phyloP scores from a whole-genome alignment of 2,113 vertebrate genomes.

The Papio anubis region DNA sequence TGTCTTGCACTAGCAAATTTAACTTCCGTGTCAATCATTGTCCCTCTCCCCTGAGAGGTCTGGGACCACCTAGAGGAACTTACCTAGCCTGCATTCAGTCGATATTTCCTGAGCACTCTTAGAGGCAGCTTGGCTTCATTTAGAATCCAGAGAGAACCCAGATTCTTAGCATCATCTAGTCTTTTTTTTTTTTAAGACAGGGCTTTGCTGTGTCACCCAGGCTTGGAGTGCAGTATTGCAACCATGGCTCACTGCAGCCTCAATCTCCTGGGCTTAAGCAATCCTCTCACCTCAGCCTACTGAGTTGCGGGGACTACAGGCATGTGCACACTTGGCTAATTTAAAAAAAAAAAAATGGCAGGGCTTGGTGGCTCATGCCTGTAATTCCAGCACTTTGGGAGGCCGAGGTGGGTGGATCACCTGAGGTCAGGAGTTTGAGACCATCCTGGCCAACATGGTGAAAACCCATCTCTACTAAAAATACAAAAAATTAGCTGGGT shows the following conservation, averaged over 20 bases:
- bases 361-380: neutral
- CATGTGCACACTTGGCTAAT: neutral
- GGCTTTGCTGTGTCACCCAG: too few relatives aligned
- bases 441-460: neutral
- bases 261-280: neutral
- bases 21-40: neutral
- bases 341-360: too few relatives aligned
- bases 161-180: neutral
- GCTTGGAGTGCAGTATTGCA: too few relatives aligned
- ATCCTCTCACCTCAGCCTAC: neutral
- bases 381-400: neutral
- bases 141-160: neutral
- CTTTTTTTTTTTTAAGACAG: too few relatives aligned
- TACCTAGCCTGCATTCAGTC: neutral
- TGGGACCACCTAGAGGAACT: neutral
- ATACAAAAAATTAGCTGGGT: neutral
- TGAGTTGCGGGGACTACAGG: neutral
- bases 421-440: neutral
- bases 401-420: neutral
- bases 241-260: too few relatives aligned
- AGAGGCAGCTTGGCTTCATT: neutral
- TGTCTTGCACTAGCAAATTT: neutral
- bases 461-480: neutral
- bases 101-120: neutral
- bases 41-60: neutral